phyloP scores from a whole-genome alignment of 2,113 vertebrate genomes.

The Mustelus asterias region DNA sequence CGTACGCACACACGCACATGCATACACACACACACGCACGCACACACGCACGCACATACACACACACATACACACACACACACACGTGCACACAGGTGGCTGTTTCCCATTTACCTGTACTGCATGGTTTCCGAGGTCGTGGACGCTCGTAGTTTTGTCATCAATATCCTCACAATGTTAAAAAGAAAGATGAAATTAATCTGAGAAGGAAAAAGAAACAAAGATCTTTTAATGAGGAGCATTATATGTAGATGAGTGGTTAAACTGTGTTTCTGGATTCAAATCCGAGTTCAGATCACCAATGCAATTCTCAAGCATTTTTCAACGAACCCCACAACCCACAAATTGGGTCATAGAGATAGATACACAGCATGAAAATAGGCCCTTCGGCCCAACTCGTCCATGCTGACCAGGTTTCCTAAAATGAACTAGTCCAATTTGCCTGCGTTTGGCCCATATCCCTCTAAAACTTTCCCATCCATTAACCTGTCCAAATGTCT shows the following conservation, averaged over 20 bases:
- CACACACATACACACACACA: too few species aligned
- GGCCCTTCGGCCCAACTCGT: too few species aligned
- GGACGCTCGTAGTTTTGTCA: slow-evolving; percentile 93
- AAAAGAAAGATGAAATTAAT: slow-evolving; percentile 97
- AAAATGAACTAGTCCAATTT: too few species aligned
- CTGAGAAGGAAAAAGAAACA: slow-evolving; percentile 50
- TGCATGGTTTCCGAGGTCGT: slow-evolving; percentile 96
- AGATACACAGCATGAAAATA: too few species aligned
- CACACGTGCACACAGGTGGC: too few species aligned
- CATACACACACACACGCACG: too few species aligned
- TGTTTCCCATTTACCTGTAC: slow-evolving; percentile 69
- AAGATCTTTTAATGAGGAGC: neutral
- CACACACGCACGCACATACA: too few species aligned
- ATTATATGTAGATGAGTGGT: neutral
- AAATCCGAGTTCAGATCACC: neutral
- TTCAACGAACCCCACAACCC: neutral
- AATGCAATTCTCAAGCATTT: neutral
- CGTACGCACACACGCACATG: too few species aligned
- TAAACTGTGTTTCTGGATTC: neutral
- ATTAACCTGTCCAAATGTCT: too few species aligned
- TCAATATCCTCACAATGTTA: slow-evolving; percentile 95
- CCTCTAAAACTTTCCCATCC: too few species aligned
- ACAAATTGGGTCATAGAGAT: neutral
- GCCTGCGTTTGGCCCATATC: too few species aligned
- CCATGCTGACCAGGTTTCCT: too few species aligned